Conservation (phyloP, 2,113 vertebrate genomes). For the Dunckerocampus dactyliophorus region DNA sequence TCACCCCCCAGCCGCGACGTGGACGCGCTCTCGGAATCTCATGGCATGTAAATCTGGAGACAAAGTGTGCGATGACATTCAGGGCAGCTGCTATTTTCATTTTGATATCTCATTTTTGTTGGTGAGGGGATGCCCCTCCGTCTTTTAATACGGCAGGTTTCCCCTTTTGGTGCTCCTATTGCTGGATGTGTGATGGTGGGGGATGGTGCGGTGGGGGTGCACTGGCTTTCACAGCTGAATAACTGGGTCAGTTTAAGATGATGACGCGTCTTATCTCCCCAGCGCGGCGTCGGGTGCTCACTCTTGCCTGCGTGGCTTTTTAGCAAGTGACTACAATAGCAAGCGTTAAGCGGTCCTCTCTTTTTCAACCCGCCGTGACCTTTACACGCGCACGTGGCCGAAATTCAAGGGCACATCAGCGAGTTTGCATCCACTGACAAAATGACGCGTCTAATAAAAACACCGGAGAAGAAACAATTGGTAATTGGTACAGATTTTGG, state of each 20-base stretch:
- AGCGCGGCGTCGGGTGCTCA: slow-evolving; percentile 35
- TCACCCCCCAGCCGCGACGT: slow-evolving; percentile 10
- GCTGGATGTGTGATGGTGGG: slow-evolving; percentile 7
- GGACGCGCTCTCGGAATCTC: slow-evolving; percentile 16
- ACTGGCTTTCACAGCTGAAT: slow-evolving; percentile 55
- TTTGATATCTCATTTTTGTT: slow-evolving; percentile 11
- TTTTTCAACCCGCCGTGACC: not conserved
- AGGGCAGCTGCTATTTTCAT: slow-evolving; percentile 1
- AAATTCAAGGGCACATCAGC: not conserved
- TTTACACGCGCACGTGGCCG: not conserved
- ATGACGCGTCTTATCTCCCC: slow-evolving; percentile 53
- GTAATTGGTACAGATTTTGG: too few species aligned
- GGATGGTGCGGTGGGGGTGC: slow-evolving; percentile 9
- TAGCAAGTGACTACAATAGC: slow-evolving; percentile 19
- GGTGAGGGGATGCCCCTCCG: slow-evolving; percentile 37
- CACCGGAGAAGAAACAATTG: too few species aligned
- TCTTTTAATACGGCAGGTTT: slow-evolving; percentile 24
- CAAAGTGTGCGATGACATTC: slow-evolving; percentile 7
- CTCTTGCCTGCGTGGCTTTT: slow-evolving; percentile 28
- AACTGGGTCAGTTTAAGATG: slow-evolving; percentile 68
- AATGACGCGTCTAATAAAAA: too few species aligned
- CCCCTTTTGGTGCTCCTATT: slow-evolving; percentile 24
- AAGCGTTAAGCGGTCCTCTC: slow-evolving; percentile 1
- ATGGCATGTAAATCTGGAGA: slow-evolving; percentile 15
- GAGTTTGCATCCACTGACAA: too few species aligned